A percentile compares a stretch with the other conserved stretches of the same genome.
These are phyloP conservation scores for Caligus rogercresseyi DNA, from an alignment of 1,140 invertebrate species.

Conservation along the genomic window DNA sequence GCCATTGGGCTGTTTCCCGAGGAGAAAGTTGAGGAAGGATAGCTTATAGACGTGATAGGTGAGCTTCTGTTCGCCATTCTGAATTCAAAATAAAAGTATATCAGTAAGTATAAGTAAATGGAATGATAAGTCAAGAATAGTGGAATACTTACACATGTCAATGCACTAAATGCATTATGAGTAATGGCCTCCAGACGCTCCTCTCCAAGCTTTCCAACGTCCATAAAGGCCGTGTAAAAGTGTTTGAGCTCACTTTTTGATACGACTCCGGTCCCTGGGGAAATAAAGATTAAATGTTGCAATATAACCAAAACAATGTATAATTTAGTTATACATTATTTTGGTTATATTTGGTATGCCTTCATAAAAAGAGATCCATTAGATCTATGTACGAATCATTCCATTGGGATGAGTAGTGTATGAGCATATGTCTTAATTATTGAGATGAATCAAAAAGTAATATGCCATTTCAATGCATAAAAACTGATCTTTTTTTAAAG, in stretches of 20 bases:
- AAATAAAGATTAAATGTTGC: constrained; percentile 19
- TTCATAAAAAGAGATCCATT: no score
- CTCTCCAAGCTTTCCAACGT: constrained; percentile 39
- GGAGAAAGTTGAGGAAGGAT: constrained; percentile 24
- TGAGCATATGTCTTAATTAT: no score
- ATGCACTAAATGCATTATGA: constrained; percentile 30
- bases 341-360: no score
- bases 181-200: constrained; percentile 44
- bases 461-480: no score
- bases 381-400: no score
- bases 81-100: no score
- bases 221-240: constrained; percentile 48
- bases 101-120: not conserved
- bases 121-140: constrained; percentile 12
- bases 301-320: not conserved
- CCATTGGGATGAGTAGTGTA: no score
- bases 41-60: constrained; percentile 24
- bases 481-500: no score
- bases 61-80: constrained; percentile 23
- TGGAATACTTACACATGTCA: constrained; percentile 43
- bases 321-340: not conserved
- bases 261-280: constrained; percentile 39
- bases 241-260: constrained; percentile 41
- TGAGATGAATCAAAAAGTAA: no score
- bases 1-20: constrained; percentile 25